Base-by-base conservation (phyloP, 2,113 vertebrate species). In the Tamias sibiricus region DNA sequence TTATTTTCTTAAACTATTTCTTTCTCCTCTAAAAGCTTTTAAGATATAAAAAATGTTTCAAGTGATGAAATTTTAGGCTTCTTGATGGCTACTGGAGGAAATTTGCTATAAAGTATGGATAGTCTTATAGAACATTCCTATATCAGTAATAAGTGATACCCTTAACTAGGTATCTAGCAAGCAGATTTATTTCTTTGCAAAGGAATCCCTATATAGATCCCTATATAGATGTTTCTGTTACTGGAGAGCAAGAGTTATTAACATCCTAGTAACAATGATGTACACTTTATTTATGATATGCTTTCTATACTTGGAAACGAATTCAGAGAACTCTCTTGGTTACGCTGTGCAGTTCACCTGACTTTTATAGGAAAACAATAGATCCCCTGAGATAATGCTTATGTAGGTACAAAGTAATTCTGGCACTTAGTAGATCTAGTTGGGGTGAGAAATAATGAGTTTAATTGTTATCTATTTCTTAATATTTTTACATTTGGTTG, bases 301-400 rank as follows among this genome's bases (percentile, higher is more conserved):
- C 87, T 97, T 95, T 89, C 35, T 37, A 75, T 64, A n/a, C 30
- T 88, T 96, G 57, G 90, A 95, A 94, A 26, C 19, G 19, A 71
- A 82, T 69, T 4, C 30, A 92, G 66, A 64, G 35, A 82, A 37
- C 81, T 59, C 24, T 62, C 91, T 96, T 96, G 74, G 32, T 93
- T 92, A 95, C 42, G 7, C 1, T 4, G 19, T 87, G 6, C 95
- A 91, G 6, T 54, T 90, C 20, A 86, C 28, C 54, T 77, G 52
- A 86, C 52, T 87, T 94, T 87, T 52, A 35, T 35, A 87, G 94
- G 83, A 87, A 96, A 95, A 81, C 28, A 30, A 14, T 80, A 6
- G 30, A 71, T 54, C 80, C 54, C 19, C 91, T 6, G 26, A 74
- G 59, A 30, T n/a, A 93, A 52, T 85, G 12, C 8, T 49, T 54